Base-by-base conservation (phyloP, 2,888 invertebrate genomes). In the Rhagonycha lutea region DNA sequence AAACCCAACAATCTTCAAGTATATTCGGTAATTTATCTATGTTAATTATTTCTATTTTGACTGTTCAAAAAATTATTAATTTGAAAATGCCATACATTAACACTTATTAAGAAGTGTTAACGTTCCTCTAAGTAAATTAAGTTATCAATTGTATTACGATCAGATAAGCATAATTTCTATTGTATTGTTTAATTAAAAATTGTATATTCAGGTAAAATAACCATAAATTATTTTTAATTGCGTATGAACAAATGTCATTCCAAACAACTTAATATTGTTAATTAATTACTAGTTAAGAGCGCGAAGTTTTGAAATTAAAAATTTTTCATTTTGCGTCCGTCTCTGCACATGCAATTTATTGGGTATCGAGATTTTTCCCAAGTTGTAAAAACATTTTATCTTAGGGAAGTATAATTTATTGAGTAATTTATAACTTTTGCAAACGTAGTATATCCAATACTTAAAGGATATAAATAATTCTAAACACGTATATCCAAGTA, bases 391-490 rank as follows among this genome's bases (percentile, higher is more conserved):
- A 65, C 23, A 65, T 26, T 65, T 65, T 65, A 65, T 65, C 63
- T 65, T 65, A 24, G 26, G 24, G 24, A 65, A 65, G 63, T 65
- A 65, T 65, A 65, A 65, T 65, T 65, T 65, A 65, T 65, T 65
- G 18, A n/a, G 63, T 65, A 65, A 65, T 65, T 65, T 65, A 65
- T 65, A 24, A 65, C 26, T 65, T 32, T 28, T 61, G 29, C 68
- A 29, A 47, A 69, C 18, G 11, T 47, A 68, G 14, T 73, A 69
- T 32, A 61, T 61, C 68, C 69, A 62, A 61, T 72, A 72, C 14
- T 72, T 72, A 73, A 24, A 24, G 26, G 65, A 69, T 72, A 78
- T 80, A 80, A 80, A 80, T 71, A 78, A 80, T 80, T 80, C 78
- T 68, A 74, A 78, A 73, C 80, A 81, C 81, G 80, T 78, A 79